Evolutionary conservation across 2,797 vertebrate genomes (phyloP), one percentile per base, ranked within the genome.

Genomic region (Danio albolineatus): DNA sequence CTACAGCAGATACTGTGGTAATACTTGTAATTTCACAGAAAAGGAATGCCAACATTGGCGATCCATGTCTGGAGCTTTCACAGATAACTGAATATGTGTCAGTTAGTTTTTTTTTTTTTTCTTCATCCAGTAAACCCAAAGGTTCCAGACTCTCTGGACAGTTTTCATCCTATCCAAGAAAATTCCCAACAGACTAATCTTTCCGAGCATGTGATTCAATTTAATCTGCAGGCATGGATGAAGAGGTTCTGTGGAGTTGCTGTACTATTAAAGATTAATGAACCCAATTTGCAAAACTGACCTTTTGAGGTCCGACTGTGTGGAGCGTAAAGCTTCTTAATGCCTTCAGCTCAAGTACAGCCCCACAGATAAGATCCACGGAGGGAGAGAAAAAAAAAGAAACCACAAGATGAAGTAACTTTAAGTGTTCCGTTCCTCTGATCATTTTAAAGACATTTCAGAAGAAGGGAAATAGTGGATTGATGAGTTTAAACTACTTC

Each of bases 251-350:
- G 91, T 79, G 87, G 87, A 87, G 86, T 89, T 89, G 90, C 89
- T 90, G 89, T 91, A 92, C 90, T 90, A 90, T 87, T 85, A 88
- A 92, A 94, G 93, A 95, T 93, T 93, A 94, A 94, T 94, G 91
- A 95, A 94, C 92, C 92, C 92, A 95, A 95, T 95, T 95, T 95
- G 92, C 90, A 89, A 86, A 89, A 93, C 91, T 93, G 93, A 95
- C 94, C 94, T 94, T 93, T 94, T 91, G 89, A 91, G 90, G 89
- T 89, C 89, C 88, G 92, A 92, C 87, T 89, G 89, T 86, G 89
- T 83, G 8, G 69, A 83, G 53, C 81, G 87, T 93, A 94, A 79
- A 95, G 93, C 93, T 88, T 92, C 92, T 95, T 94, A 93, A 93
- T 92, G 79, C 90, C 86, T 93, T 87, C 85, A 84, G 89, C 92